phyloP scores from a whole-genome alignment of 1,140 invertebrate genomes.

The Popillia japonica region DNA sequence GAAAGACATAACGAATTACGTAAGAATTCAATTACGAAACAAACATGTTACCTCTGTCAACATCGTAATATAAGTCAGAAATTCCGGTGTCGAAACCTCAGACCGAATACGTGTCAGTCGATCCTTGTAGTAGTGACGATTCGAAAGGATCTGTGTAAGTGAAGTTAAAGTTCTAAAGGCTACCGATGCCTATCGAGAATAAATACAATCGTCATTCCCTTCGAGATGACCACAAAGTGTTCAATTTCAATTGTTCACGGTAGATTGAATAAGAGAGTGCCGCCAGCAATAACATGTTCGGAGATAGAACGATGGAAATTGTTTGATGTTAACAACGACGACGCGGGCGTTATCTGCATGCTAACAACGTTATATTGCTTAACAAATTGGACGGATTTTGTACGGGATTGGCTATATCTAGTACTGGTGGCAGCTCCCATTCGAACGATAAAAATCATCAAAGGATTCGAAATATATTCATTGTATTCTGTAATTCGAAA shows the following conservation, averaged over 20 bases:
- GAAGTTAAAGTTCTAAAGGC: background rate
- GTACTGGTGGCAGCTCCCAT: background rate
- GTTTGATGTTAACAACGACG: conserved; percentile 18
- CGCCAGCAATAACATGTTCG: conserved; percentile 2
- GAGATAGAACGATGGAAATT: conserved; percentile 5
- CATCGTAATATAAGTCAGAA: background rate
- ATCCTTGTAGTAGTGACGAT: background rate
- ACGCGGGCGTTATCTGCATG: conserved; percentile 30
- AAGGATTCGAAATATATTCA: background rate
- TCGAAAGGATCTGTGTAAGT: background rate
- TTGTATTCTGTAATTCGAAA: no score
- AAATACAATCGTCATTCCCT: background rate
- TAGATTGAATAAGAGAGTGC: conserved; percentile 24
- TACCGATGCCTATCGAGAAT: background rate
- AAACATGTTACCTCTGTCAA: background rate
- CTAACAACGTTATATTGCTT: conserved; percentile 27
- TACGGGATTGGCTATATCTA: background rate
- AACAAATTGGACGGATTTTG: background rate
- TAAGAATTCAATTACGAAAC: background rate
- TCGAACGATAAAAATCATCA: background rate
- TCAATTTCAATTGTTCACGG: conserved; percentile 11
- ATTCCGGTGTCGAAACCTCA: background rate
- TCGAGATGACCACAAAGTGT: background rate
- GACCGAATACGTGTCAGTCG: background rate
- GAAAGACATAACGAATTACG: background rate